phyloP scores from a whole-genome alignment of 2,888 invertebrate genomes.

The Argynnis bischoffii region DNA sequence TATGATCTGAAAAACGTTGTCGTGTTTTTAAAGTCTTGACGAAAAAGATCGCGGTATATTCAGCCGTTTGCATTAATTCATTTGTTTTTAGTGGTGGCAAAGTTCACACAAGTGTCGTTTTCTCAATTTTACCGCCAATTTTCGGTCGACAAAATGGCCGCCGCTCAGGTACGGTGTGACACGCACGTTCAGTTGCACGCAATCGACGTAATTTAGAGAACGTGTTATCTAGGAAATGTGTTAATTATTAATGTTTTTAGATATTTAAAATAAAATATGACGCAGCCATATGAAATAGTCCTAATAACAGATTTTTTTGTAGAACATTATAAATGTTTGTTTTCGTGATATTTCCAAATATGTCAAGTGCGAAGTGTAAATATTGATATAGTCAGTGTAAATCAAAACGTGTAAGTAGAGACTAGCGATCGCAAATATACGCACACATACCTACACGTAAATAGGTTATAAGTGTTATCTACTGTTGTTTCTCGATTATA shows the following conservation, averaged over 20 bases:
- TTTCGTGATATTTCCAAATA: slow-evolving; percentile 38
- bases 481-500: slow-evolving; percentile 46
- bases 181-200: slow-evolving; percentile 63
- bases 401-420: slow-evolving; percentile 56
- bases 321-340: slow-evolving; percentile 13
- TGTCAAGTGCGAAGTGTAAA: slow-evolving; percentile 59
- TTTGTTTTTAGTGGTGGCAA: slow-evolving; percentile 43
- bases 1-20: background rate
- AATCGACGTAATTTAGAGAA: slow-evolving; percentile 42
- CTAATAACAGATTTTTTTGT: slow-evolving; percentile 8
- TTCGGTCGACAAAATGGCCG: slow-evolving; percentile 73
- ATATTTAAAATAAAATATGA: slow-evolving; percentile 26
- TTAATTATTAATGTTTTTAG: slow-evolving; percentile 34
- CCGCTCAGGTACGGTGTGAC: slow-evolving; percentile 55
- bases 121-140: slow-evolving; percentile 77
- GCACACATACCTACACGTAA: slow-evolving; percentile 53
- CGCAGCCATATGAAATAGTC: background rate
- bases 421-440: slow-evolving; percentile 56
- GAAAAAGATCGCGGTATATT: slow-evolving; percentile 14
- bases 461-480: slow-evolving; percentile 49
- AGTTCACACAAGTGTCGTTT: slow-evolving; percentile 67
- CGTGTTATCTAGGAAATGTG: slow-evolving; percentile 34
- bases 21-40: slow-evolving; percentile 6
- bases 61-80: slow-evolving; percentile 35
- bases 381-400: slow-evolving; percentile 58